Evolutionary conservation across 2,113 vertebrate genomes (phyloP), one percentile per base, ranked within the genome.

Genomic region (Nycticryphes semicollaris): DNA sequence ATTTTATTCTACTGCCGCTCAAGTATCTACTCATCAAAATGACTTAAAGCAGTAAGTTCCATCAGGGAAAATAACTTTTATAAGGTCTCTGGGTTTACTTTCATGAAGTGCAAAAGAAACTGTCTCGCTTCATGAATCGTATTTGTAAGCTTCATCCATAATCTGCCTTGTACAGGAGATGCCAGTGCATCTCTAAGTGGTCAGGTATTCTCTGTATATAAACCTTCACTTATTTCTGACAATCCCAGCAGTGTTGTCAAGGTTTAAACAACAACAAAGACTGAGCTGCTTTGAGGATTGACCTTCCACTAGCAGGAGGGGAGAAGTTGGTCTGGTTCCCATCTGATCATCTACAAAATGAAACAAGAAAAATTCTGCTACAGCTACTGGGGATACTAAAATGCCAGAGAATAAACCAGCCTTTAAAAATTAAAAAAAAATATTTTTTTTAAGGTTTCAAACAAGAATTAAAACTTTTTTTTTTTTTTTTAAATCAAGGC

Each of bases 251-350:
- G 62, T 62, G 43, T 68, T 90, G 86, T 66, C 69, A 93, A 89
- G 91, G 66, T 94, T 94, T 94, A 92, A 96, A 91, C 37, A 89
- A 50, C 62, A 96, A 59, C 54, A 90, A 79, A 94, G 87, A 30
- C 70, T 30, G 87, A 84, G 45, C 41, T 95, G 70, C 74, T 93
- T 89, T 95, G 84, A 89, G 95, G 91, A 28, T 31, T 92, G 91
- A 82, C 94, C 89, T 87, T 94, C 77, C 35, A 31, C 50, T 91
- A 59, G 77, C 50, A 80, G 67, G 84, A 93, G 57, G 62, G 69
- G 41, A 85, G 73, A 93, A 88, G 47, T 70, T 93, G 86, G 7
- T 94, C 77, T 92, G 77, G 56, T 54, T 96, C 62, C 66, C 45
- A 84, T 66, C 53, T 90, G 69, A 91, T 83, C 54, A 39, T 47